Conservation (phyloP, 2,797 vertebrate species). For the Leucoraja ocellata region DNA sequence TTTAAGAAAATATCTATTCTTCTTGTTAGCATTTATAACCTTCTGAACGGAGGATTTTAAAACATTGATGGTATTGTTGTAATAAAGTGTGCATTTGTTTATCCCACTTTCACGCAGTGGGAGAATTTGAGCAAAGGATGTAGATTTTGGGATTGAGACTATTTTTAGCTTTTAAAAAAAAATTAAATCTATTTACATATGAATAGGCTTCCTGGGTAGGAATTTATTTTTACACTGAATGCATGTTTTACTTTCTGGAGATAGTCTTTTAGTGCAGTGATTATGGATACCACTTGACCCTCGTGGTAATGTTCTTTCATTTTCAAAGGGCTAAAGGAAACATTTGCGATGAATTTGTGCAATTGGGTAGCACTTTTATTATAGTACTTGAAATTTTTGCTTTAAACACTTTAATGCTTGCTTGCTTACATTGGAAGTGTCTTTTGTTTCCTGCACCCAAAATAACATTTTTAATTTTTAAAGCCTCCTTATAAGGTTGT, state of each 20-base stretch:
- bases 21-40: background rate
- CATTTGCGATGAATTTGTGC: background rate
- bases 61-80: background rate
- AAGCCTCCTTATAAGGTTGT: background rate
- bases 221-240: background rate
- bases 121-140: background rate
- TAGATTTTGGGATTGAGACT: background rate
- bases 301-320: background rate
- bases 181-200: slow-evolving; percentile 17
- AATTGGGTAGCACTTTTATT: background rate
- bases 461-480: background rate
- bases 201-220: background rate
- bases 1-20: background rate
- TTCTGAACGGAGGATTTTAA: background rate
- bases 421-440: background rate
- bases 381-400: background rate
- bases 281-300: background rate
- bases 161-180: background rate
- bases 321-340: background rate
- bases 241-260: background rate
- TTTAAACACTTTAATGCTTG: background rate
- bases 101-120: background rate
- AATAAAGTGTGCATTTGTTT: background rate
- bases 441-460: background rate
- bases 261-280: background rate